phyloP scores from a whole-genome alignment of 92 coral and sea anemone genomes.

The Phymanthus crucifer region DNA sequence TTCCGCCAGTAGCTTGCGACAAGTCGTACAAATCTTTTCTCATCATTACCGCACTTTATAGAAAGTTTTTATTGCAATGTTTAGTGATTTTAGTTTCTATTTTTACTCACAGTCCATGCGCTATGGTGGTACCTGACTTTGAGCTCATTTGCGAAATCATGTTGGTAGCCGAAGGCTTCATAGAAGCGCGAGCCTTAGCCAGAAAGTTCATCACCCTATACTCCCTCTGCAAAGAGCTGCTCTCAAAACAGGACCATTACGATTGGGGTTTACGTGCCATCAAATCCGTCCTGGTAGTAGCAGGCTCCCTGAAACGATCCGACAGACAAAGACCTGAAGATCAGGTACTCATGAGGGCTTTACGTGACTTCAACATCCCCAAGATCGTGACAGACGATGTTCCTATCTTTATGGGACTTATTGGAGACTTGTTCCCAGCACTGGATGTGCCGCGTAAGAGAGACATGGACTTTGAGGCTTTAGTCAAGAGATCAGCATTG shows the following conservation, averaged over 20 bases:
- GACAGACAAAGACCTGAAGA: conserved; percentile 98
- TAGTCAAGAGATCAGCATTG: conserved; percentile 84
- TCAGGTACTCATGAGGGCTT: conserved; percentile 97
- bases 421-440: conserved; percentile 99
- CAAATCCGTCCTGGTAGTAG: conserved; percentile 98
- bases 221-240: conserved; percentile 95
- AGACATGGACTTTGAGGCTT: conserved; percentile 95
- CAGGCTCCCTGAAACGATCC: conserved; percentile 96
- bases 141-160: conserved; percentile 99
- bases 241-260: conserved; percentile 99
- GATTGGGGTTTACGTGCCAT: conserved; percentile 99
- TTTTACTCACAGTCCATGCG: conserved; percentile 78
- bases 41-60: too few relatives aligned
- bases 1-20: too few relatives aligned
- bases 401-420: conserved; percentile 97
- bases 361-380: conserved; percentile 99
- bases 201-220: conserved; percentile 95
- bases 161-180: conserved; percentile 99
- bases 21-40: too few relatives aligned
- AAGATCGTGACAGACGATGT: conserved; percentile 99
- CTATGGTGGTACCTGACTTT: conserved; percentile 99
- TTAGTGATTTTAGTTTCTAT: too few relatives aligned
- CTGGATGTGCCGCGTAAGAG: conserved; percentile 99
- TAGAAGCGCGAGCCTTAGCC: conserved; percentile 94
- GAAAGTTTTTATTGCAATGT: too few relatives aligned